Evolutionary conservation across 2,113 vertebrate genomes (phyloP).

Genomic region (Macaca mulatta): DNA sequence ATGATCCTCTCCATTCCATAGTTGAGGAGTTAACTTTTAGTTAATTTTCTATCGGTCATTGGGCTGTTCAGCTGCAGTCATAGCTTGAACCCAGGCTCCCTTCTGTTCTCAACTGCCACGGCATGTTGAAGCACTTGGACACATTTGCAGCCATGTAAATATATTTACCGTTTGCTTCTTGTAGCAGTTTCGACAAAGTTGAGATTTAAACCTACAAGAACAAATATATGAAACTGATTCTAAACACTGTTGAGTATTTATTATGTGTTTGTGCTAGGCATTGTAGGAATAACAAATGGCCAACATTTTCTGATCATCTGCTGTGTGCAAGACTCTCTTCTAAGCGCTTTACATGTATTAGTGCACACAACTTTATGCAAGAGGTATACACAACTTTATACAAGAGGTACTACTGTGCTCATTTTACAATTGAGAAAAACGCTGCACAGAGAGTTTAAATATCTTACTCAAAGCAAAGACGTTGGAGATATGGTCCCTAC

Average conservation of each 20-base stretch:
- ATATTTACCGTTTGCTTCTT: background rate
- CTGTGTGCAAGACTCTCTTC: background rate
- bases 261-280: fast-evolving
- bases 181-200: background rate
- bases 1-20: background rate
- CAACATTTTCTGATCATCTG: background rate
- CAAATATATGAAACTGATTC: background rate
- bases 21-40: background rate
- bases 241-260: background rate
- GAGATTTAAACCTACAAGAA: background rate
- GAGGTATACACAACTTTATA: background rate
- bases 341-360: background rate
- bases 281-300: background rate
- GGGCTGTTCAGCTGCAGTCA: background rate
- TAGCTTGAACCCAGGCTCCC: background rate
- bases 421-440: background rate
- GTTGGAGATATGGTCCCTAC: background rate
- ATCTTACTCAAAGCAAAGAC: background rate
- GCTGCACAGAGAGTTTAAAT: background rate
- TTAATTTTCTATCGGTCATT: background rate
- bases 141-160: background rate
- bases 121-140: background rate
- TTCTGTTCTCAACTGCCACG: background rate
- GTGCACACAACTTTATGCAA: background rate
- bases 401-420: background rate